Conservation (phyloP, 1,140 invertebrate genomes). For the Drosophila prosaltans region DNA sequence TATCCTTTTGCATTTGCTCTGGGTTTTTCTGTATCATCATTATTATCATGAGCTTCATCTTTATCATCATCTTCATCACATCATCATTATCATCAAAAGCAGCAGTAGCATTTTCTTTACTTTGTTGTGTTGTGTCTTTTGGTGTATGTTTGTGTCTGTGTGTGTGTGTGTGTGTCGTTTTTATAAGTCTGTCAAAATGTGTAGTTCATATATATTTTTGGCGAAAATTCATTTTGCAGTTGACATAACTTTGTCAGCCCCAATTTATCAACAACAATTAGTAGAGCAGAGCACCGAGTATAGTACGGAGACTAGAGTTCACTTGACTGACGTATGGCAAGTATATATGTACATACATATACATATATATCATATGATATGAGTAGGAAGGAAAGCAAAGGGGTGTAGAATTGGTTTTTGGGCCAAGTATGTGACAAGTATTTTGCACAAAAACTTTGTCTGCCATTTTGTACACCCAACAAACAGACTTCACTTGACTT, state of each 20-base stretch:
- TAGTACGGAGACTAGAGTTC: conserved; percentile 1
- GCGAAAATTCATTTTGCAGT: conserved; percentile 80
- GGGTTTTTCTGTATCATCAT: conserved; percentile 39
- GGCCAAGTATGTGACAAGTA: conserved; percentile 78
- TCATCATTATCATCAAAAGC: background rate
- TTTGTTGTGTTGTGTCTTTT: conserved; percentile 38
- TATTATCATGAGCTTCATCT: background rate
- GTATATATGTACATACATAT: conserved; percentile 21
- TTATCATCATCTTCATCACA: background rate
- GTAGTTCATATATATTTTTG: conserved; percentile 77
- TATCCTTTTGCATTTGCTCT: conserved; percentile 41
- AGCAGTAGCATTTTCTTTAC: conserved; percentile 44
- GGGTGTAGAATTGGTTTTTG: conserved; percentile 21
- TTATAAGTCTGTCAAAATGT: conserved; percentile 79
- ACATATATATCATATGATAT: conserved; percentile 14
- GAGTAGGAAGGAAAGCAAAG: background rate
- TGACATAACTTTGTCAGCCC: conserved; percentile 80
- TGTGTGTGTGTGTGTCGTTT: conserved; percentile 51
- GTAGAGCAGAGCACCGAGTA: conserved; percentile 59
- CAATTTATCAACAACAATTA: conserved; percentile 82
- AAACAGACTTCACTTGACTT: conserved; percentile 54
- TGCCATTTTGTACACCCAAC: conserved; percentile 39
- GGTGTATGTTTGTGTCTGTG: conserved; percentile 19
- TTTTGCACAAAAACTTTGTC: conserved; percentile 76
- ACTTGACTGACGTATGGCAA: conserved; percentile 30